Base-by-base conservation (phyloP, 2,888 invertebrate species). In the Nezara viridula region DNA sequence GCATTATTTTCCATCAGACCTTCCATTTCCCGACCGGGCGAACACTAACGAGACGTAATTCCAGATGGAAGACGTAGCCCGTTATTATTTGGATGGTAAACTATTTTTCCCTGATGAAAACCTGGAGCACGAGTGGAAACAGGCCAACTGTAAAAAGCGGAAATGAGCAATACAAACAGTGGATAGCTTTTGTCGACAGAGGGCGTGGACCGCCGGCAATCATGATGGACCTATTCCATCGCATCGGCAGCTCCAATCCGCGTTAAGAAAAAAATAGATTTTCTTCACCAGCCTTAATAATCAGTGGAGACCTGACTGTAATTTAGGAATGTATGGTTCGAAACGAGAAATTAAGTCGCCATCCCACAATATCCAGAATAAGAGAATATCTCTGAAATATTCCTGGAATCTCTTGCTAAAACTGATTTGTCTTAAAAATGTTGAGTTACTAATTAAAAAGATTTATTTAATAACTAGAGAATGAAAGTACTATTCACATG, bases 71-170 rank as follows among this genome's bases (percentile, higher is more conserved):
- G 66, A 37, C 66, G 37, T 19, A 37, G 32, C 19, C 32, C 19
- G 66, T 73, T 73, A 73, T 73, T 73, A 73, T 32, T 37, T 10
- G 66, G 66, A 73, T 73, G 66, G 32, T 73, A 73, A 37, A 37
- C 66, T 73, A 73, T 73, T 73, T 73, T 73, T 73, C 66, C 66
- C 32, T 73, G 66, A 73, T 73, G 66, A 40, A 44, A 81, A 47
- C 81, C 44, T 24, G 81, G 44, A 44, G 81, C 44, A 81, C n/a
- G 81, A 81, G 81, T 47, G 44, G 81, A 81, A 81, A 81, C 81
- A 81, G 81, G 81, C 81, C 81, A 81, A 81, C 81, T 81, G 81
- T 81, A 81, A 81, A 81, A 81, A 81, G 81, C 81, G 81, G 81
- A 81, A 81, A 81, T 81, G 81, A 81, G 44, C 81, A 81, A 81